Evolutionary conservation across 2,113 vertebrate species (phyloP).

Genomic region (Tupaia chinensis): DNA sequence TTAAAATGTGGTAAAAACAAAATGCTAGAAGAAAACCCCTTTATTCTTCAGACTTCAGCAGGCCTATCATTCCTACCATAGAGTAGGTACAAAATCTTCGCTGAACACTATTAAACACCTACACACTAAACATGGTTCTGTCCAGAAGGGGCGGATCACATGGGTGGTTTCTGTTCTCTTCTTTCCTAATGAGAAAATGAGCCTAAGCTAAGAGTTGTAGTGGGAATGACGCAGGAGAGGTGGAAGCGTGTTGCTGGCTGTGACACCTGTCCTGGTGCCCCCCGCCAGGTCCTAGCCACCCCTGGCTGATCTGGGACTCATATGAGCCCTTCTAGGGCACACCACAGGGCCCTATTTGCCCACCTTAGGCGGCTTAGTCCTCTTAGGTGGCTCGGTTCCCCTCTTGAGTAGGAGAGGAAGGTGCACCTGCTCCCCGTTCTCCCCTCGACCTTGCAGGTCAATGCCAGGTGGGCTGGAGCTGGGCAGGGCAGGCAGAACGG

Average conservation of each 20-base stretch:
- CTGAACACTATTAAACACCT: too few relatives aligned
- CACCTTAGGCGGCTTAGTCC: neutral
- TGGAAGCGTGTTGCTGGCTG: neutral
- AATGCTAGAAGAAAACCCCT: neutral
- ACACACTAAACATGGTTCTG: rapidly evolving
- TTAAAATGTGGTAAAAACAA: neutral
- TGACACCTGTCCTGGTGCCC: neutral
- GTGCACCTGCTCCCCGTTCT: neutral
- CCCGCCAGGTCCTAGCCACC: neutral
- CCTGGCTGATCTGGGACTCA: neutral
- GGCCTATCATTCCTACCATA: neutral
- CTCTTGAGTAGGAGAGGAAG: neutral
- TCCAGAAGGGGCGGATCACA: neutral
- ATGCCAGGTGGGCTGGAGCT: neutral
- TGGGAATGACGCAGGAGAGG: neutral
- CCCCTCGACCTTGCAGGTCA: neutral
- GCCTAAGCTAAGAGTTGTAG: too few relatives aligned
- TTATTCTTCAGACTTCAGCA: neutral
- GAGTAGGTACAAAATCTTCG: neutral
- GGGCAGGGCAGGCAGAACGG: neutral
- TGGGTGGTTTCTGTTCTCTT: neutral
- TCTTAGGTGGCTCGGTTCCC: too few relatives aligned
- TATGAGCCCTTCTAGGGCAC: neutral
- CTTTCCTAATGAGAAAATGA: neutral
- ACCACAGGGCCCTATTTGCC: neutral